Evolutionary conservation across 2,888 invertebrate genomes (phyloP).

Genomic region (Dynastes tityus): DNA sequence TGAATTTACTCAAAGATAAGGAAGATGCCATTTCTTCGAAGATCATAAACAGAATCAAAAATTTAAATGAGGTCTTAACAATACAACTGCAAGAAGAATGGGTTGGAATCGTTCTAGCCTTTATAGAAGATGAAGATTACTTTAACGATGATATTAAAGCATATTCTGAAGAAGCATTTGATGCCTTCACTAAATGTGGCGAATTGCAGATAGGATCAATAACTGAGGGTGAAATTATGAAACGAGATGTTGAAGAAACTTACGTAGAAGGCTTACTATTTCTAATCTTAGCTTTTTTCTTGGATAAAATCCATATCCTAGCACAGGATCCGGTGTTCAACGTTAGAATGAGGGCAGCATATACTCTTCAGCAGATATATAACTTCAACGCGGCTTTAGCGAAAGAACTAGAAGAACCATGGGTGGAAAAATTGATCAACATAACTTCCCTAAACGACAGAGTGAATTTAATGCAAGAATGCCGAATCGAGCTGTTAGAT

Average conservation of each 20-base stretch:
- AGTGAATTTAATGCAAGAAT: constrained; percentile 35
- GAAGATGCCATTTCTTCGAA: constrained; percentile 48
- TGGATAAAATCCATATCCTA: constrained; percentile 60
- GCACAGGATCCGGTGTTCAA: constrained; percentile 64
- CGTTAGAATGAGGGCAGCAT: constrained; percentile 62
- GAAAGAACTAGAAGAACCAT: constrained; percentile 59
- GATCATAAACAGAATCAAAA: constrained; percentile 53
- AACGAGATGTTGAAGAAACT: constrained; percentile 53
- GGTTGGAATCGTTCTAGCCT: constrained; percentile 52
- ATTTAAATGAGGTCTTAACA: constrained; percentile 57
- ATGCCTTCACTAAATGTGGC: constrained; percentile 59
- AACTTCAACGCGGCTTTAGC: constrained; percentile 58
- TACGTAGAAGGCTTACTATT: constrained; percentile 64
- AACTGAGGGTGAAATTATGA: constrained; percentile 52
- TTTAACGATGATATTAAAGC: constrained; percentile 59
- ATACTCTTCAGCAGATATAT: constrained; percentile 60
- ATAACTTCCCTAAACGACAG: constrained; percentile 26
- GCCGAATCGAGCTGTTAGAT: constrained; percentile 36
- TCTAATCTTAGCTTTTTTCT: constrained; percentile 60
- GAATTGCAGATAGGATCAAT: constrained; percentile 50
- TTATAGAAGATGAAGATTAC: constrained; percentile 58
- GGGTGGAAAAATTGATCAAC: constrained; percentile 56
- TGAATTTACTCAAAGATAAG: constrained; percentile 42
- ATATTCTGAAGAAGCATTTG: constrained; percentile 65
- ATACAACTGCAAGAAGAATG: constrained; percentile 59